Evolutionary conservation across 2,113 vertebrate species (phyloP).

Genomic region (Jaculus jaculus): DNA sequence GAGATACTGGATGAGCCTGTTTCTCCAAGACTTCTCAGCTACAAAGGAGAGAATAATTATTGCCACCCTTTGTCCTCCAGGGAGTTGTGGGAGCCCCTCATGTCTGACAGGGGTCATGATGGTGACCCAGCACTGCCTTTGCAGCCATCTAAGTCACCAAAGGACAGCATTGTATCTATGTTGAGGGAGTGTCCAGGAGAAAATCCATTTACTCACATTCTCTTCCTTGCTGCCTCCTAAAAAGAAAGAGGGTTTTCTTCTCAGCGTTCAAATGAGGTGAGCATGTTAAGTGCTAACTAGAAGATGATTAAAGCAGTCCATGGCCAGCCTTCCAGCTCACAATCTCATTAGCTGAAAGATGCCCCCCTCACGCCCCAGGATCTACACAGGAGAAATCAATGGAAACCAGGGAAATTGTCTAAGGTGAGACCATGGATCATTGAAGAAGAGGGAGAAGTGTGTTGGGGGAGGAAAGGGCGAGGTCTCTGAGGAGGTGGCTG

Average conservation of each 20-base stretch:
- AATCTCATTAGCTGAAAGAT: conserved; percentile 54
- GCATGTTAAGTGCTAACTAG: background rate
- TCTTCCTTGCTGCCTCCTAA: background rate
- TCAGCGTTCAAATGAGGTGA: background rate
- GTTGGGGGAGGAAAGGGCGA: background rate
- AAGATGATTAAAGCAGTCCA: conserved; percentile 37
- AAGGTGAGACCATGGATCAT: background rate
- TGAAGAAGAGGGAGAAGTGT: background rate
- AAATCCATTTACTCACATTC: background rate
- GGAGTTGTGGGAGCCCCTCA: background rate
- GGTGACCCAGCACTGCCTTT: background rate
- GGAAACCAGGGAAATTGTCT: background rate
- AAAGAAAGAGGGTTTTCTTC: conserved; percentile 47
- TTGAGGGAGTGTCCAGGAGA: background rate
- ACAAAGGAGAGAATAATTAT: background rate
- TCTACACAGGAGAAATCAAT: background rate
- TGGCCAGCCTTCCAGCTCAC: conserved; percentile 1
- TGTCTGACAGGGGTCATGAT: background rate
- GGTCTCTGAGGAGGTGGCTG: background rate
- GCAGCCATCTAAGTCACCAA: no score
- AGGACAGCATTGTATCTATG: background rate
- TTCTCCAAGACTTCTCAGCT: background rate
- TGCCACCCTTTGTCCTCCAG: background rate
- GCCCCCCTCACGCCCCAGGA: background rate
- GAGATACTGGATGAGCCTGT: fast-evolving